Evolutionary conservation across 1,140 invertebrate species (phyloP), one percentile per base, ranked within the genome.

Genomic region (Bombus vancouverensis): DNA sequence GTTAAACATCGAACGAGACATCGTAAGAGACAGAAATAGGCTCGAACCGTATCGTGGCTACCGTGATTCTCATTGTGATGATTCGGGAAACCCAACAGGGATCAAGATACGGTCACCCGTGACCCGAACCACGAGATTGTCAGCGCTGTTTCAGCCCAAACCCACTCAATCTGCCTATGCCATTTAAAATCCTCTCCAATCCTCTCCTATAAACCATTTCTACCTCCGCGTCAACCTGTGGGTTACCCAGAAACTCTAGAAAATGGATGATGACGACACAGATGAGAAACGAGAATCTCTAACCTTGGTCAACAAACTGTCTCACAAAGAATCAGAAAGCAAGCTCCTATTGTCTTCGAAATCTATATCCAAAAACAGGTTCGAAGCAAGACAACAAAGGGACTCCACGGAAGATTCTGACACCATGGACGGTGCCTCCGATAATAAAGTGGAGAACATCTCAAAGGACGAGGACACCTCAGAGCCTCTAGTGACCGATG

Each of bases 191-290:
- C 62, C 78, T 39, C 25, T 4, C 22, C 66, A 0, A 34, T 6
- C 34, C 6, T 39, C 9, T 2, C 37, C 15, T 39, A 8, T 28
- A 47, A 44, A 25, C 15, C 28, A 2, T 22, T 12, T 34, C 39
- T 28, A 1, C 9, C 32, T 37, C 28, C 25, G 9, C 3, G 10
- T 28, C 47, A 34, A 2, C 42, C 39, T 13, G 32, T 42, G 9
- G 1, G 13, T 3, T 5, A 9, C 5, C 59, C 34, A 37, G 34
- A 42, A 44, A 34, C 6, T 37, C 13, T 8, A 5, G 8, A 73
- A 81, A 5, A 95, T 95, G 94, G 94, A 94, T 42, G 93, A 95
- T 57, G 94, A 95, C 15, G 94, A 95, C 28, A 92, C 93, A 8
- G 94, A 94, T 72, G 93, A 92, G 32, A 87, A 89, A 59, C 85